Evolutionary conservation across 2,113 vertebrate genomes (phyloP).

Genomic region (Rhinogobius similis): DNA sequence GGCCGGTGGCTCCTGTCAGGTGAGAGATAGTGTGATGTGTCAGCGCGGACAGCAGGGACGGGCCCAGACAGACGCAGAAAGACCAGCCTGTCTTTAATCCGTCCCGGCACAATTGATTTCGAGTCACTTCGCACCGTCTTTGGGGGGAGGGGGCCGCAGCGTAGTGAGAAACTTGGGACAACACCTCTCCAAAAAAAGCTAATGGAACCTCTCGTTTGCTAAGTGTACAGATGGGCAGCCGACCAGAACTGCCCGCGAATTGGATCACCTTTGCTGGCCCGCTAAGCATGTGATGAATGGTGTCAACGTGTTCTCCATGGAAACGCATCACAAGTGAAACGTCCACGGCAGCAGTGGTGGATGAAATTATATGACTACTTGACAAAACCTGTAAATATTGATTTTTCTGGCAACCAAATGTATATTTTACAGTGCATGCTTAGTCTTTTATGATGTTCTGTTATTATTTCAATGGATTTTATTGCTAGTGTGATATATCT

Average conservation of each 20-base stretch:
- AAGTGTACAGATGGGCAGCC: slow-evolving; percentile 8
- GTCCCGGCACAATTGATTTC: slow-evolving; percentile 62
- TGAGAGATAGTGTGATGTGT: slow-evolving; percentile 48
- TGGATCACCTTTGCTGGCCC: slow-evolving; percentile 27
- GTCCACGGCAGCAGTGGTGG: neutral
- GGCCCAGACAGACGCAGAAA: slow-evolving; percentile 46
- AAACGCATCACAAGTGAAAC: slow-evolving; percentile 7
- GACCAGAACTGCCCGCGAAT: slow-evolving; percentile 28
- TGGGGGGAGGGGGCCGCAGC: slow-evolving; percentile 10
- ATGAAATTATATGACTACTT: neutral
- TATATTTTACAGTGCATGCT: too few relatives aligned
- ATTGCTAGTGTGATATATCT: too few relatives aligned
- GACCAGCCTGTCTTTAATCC: slow-evolving; percentile 58
- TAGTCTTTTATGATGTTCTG: too few relatives aligned
- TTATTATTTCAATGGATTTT: too few relatives aligned
- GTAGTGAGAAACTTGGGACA: slow-evolving; percentile 28
- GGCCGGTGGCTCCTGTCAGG: slow-evolving; percentile 41
- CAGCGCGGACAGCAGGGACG: slow-evolving; percentile 29
- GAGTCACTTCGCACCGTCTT: slow-evolving; percentile 51
- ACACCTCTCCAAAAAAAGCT: slow-evolving; percentile 22
- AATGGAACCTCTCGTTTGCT: slow-evolving; percentile 6
- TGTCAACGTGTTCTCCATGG: neutral
- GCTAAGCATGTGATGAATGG: slow-evolving; percentile 29
- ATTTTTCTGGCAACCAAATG: neutral
- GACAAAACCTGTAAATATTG: neutral